phyloP scores from a whole-genome alignment of 92 coral and sea anemone genomes.

The Scolanthus callimorphus region DNA sequence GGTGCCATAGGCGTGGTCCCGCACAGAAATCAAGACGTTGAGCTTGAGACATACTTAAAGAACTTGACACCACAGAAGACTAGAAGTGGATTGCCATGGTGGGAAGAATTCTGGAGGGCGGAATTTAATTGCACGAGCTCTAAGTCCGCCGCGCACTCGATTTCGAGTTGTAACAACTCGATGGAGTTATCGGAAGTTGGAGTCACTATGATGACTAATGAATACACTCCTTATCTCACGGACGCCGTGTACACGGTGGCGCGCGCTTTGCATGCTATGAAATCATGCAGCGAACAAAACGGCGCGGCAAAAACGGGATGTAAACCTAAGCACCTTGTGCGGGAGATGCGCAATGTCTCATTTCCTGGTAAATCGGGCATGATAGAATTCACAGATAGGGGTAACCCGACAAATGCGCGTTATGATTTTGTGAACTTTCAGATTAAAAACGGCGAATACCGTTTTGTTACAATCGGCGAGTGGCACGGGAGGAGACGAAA shows the following conservation, averaged over 20 bases:
- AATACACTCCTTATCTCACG: slow-evolving; percentile 37
- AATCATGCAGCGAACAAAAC: slow-evolving; percentile 15
- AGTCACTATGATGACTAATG: slow-evolving; percentile 14
- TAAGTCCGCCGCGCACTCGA: not conserved
- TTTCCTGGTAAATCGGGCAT: slow-evolving; percentile 41
- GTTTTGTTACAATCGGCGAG: slow-evolving; percentile 19
- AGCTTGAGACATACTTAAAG: slow-evolving; percentile 16
- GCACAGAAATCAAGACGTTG: slow-evolving; percentile 11
- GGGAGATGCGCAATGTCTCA: slow-evolving; percentile 36
- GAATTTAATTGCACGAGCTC: slow-evolving; percentile 23
- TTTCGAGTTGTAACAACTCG: slow-evolving; percentile 7
- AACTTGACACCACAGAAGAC: slow-evolving; percentile 13
- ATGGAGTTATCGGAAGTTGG: slow-evolving; percentile 14
- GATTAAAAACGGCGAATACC: not conserved
- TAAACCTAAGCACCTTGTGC: slow-evolving; percentile 10
- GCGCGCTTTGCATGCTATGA: slow-evolving; percentile 31
- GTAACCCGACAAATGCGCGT: slow-evolving; percentile 32
- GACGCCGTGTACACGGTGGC: slow-evolving; percentile 52
- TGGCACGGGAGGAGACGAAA: slow-evolving; percentile 20
- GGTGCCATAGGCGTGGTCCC: slow-evolving; percentile 44
- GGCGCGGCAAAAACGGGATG: slow-evolving; percentile 10
- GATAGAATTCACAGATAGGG: slow-evolving; percentile 22
- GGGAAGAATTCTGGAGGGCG: slow-evolving; percentile 39
- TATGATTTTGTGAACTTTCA: slow-evolving; percentile 51
- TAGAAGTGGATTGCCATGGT: slow-evolving; percentile 25